Evolutionary conservation across 2,113 vertebrate genomes (phyloP), one percentile per base, ranked within the genome.

Genomic region (Lamprotornis superbus): DNA sequence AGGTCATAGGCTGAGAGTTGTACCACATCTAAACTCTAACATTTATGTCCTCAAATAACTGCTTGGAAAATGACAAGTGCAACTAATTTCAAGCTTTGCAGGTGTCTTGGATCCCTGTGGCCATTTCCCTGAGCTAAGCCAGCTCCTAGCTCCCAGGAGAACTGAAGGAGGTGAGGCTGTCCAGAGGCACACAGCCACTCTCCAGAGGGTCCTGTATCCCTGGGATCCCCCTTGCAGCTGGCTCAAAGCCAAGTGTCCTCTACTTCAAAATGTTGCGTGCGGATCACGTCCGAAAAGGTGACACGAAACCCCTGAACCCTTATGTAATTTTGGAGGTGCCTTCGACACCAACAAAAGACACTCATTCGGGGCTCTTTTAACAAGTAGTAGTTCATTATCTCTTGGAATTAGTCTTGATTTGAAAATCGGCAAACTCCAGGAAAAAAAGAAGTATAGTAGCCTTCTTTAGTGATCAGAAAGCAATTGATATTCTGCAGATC

Each of bases 101-200:
- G 33, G 23, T 23, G 8, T 71, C 78, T 55, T 79, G 39, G 24
- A 49, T 60, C 11, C 15, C 27, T 1, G 2, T 20, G 37, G 23
- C 18, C 33, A 33, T 56, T 93, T 82, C 10, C 12, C 31, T 53
- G 47, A 47, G 27, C 33, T 50, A 30, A 75, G 25, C 6, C 10
- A 44, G 10, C 59, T 91, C 21, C 21, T 20, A 14, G 10, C 11
- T 92, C 40, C n/a, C 1, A 4, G 70, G 31, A 69, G 37, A 56
- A 35, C 33, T 64, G 79, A 47, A 1, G 2, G 11, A 46, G 8
- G 3, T 6, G 53, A 64, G 23, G 21, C 12, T 86, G 12, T 33
- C 65, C 28, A 10, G 1, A 12, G 33, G 12, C 8, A 18, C 35
- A 37, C 20, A 67, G 9, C 2, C 2, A 1, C 16, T n/a, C 65